Evolutionary conservation across 1,140 invertebrate genomes (phyloP), one percentile per base, ranked within the genome.

Genomic region (Aphis craccivora): DNA sequence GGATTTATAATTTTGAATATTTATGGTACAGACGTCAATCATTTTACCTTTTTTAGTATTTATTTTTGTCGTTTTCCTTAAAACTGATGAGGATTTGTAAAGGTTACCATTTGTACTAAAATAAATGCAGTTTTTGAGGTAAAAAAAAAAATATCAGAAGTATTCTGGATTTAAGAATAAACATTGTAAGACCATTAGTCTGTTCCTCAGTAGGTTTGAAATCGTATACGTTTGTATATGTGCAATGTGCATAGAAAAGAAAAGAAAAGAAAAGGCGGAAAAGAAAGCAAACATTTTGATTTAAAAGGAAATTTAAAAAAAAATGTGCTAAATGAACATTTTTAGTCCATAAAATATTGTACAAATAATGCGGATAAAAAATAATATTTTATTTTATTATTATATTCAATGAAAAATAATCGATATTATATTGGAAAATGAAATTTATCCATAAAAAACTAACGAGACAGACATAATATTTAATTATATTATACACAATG

Each of bases 291-390:
- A 76, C 1, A 76, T 76, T n/a, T 76, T n/a, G 1, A n/a, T 76
- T n/a, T 18, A 6, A n/a, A 76, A 14, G 60, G n/a, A 5, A n/a
- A 76, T 76, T 51, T 30, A 67, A 76, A n/a, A 76, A n/a, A 20
- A 76, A n/a, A 76, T n/a, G 60, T n/a, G 30, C 60, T 18, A n/a
- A 76, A 76, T 18, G 4, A 76, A 76, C 5, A 76, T n/a, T 14
- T 18, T n/a, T 18, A n/a, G 18, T 14, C 2, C 4, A 5, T 0
- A n/a, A 1, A 1, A 67, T 18, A 5, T n/a, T 76, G 30, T n/a
- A 18, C 0, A 51, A 51, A 67, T 18, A 18, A n/a, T 30, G 60
- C 0, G 60, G 60, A n/a, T 6, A 14, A 76, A 76, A 76, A 76
- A 76, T 76, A 76, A 20, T 76, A 76, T 76, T n/a, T 4, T 76